phyloP scores from a whole-genome alignment of 64 coral and sea anemone species.

The Montipora foliosa region DNA sequence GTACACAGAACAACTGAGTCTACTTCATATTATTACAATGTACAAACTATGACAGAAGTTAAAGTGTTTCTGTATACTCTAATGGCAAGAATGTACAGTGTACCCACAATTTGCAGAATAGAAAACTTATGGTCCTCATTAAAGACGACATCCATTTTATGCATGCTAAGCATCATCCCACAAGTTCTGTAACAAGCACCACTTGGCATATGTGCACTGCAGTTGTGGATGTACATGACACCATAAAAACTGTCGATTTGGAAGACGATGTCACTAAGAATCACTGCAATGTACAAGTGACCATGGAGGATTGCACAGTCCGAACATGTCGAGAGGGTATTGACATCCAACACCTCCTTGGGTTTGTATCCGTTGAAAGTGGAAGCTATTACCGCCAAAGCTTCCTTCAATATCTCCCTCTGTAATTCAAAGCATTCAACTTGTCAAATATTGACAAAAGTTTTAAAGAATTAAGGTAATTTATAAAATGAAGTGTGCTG shows the following conservation, averaged over 20 bases:
- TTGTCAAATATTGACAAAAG: no score
- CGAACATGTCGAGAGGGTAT: neutral
- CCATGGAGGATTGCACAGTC: slow-evolving; percentile 2
- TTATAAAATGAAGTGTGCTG: no score
- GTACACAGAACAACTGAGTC: neutral
- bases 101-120: neutral
- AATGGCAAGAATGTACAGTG: neutral
- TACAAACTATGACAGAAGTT: neutral
- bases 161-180: slow-evolving; percentile 13
- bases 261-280: neutral
- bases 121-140: no score
- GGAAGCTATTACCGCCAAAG: no score
- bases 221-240: slow-evolving; percentile 15
- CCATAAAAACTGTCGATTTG: no score
- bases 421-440: no score
- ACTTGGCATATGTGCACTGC: neutral
- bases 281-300: neutral
- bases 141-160: slow-evolving; percentile 11
- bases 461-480: no score
- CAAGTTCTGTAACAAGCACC: neutral
- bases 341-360: slow-evolving; percentile 13
- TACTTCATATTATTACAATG: neutral
- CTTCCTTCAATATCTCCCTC: no score
- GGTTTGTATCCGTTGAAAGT: neutral
- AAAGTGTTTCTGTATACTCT: neutral